A percentile compares a stretch with the other conserved stretches of the same genome.
These are phyloP conservation scores for Acholoe squamosa DNA, from an alignment of 2,888 invertebrate genomes.

Conservation along the genomic window DNA sequence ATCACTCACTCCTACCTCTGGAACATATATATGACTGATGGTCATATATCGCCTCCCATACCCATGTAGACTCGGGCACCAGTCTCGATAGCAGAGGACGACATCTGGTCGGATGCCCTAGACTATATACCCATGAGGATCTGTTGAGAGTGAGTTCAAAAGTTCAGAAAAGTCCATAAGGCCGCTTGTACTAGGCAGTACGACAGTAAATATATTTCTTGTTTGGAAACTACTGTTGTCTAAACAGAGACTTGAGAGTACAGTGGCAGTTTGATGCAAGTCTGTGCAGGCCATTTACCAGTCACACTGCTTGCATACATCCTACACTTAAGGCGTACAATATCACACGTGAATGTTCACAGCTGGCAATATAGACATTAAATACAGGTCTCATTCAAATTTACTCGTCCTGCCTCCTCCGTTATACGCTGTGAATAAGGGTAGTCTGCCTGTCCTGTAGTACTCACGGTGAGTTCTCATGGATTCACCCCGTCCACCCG, in stretches of 20 bases:
- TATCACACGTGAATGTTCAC: conserved; percentile 10
- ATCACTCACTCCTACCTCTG: too few species aligned
- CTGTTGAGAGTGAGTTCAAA: too few species aligned
- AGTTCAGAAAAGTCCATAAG: too few species aligned
- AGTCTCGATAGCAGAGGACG: too few species aligned
- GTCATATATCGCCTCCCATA: too few species aligned
- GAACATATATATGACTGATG: too few species aligned
- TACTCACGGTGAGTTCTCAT: neutral
- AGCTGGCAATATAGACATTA: neutral
- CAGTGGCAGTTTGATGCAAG: neutral
- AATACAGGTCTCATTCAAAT: neutral
- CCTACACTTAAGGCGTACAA: neutral
- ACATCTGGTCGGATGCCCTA: too few species aligned
- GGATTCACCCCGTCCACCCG: neutral
- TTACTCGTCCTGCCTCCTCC: neutral
- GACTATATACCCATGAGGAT: too few species aligned
- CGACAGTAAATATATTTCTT: too few species aligned
- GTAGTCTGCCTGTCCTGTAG: neutral
- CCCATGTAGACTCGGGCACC: too few species aligned
- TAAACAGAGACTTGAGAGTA: neutral
- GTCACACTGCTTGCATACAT: neutral
- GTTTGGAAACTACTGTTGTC: neutral
- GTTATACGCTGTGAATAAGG: neutral
- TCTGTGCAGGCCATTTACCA: neutral
- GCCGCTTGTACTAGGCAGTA: too few species aligned